Conservation (phyloP, 30 jellyfish, hydroid and myxozoan species). For the Aurelia coerulea region DNA sequence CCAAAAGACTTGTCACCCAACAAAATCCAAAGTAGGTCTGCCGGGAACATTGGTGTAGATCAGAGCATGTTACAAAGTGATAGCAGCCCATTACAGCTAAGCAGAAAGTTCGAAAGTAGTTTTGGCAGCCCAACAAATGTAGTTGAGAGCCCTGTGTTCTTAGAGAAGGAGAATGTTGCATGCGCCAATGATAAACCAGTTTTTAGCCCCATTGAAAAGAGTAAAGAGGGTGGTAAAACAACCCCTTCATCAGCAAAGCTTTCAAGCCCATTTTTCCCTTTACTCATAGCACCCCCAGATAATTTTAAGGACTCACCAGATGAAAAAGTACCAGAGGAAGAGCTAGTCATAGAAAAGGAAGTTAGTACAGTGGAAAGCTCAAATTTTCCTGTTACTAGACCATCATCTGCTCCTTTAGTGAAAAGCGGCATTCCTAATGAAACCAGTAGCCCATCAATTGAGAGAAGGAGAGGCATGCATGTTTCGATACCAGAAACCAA, state of each 20-base stretch:
- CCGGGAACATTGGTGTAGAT: constrained; percentile 66
- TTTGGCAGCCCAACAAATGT: background rate
- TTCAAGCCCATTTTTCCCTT: constrained; percentile 37
- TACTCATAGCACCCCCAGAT: constrained; percentile 85
- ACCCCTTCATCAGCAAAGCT: background rate
- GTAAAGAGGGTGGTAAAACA: background rate
- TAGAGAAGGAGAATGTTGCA: background rate
- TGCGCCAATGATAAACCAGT: background rate
- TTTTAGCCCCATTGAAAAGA: constrained; percentile 1
- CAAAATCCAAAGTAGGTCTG: constrained; percentile 76
- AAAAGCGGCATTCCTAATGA: constrained; percentile 47
- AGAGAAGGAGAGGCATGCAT: constrained; percentile 56
- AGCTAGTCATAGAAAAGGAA: constrained; percentile 8
- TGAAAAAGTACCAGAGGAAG: constrained; percentile 9
- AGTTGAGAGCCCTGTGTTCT: background rate
- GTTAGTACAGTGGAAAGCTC: constrained; percentile 19
- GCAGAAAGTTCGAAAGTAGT: background rate
- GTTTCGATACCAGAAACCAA: constrained; percentile 4
- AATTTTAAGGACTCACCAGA: constrained; percentile 77
- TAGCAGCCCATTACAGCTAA: constrained; percentile 1
- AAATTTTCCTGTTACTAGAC: background rate
- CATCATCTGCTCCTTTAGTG: constrained; percentile 12
- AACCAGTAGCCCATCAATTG: constrained; percentile 1
- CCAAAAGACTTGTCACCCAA: constrained; percentile 46
- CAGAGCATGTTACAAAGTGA: background rate